Evolutionary conservation across 2,888 invertebrate genomes (phyloP), one percentile per base, ranked within the genome.

Genomic region (Candidula unifasciata): DNA sequence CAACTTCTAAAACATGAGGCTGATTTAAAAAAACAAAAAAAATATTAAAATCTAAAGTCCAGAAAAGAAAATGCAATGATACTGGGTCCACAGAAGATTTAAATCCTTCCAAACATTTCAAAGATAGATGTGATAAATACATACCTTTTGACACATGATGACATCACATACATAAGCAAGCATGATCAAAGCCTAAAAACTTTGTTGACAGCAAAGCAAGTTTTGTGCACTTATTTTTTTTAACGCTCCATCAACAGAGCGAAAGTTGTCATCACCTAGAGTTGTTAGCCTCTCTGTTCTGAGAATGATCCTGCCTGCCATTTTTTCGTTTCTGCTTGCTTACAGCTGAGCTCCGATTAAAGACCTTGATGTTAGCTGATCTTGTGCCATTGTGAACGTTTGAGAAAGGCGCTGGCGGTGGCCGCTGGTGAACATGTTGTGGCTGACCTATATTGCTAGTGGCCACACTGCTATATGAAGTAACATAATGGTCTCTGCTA

Each of bases 251-350:
- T 82, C 35, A 27, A 37, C 27, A 74, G 60, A 64, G 82, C 82
- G 18, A 27, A 64, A 60, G 24, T 44, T n/a, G 21, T 82, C 64
- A 82, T 82, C 82, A 82, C 74, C 82, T 82, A 27, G 57, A 54
- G 35, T 80, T 86, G 73, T 64, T 60, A 77, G 60, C 35, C 3
- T 44, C 80, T 24, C 66, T 80, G 52, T 71, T 83, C 54, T 86
- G 84, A 27, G 86, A 85, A 69, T 66, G 82, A 54, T 86, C 86
- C 66, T 80, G 64, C 35, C 69, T 83, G 78, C 83, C 83, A 66
- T 30, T 82, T 68, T 78, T 77, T 27, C 69, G n/a, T 71, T 78
- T 83, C 57, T 66, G 77, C 30, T 71, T 74, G 33, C 64, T 37
- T 27, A 33, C 64, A 35, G 78, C 74, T 3, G 44, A 52, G 8